phyloP scores from a whole-genome alignment of 2,113 vertebrate species.

The Myocastor coypus region DNA sequence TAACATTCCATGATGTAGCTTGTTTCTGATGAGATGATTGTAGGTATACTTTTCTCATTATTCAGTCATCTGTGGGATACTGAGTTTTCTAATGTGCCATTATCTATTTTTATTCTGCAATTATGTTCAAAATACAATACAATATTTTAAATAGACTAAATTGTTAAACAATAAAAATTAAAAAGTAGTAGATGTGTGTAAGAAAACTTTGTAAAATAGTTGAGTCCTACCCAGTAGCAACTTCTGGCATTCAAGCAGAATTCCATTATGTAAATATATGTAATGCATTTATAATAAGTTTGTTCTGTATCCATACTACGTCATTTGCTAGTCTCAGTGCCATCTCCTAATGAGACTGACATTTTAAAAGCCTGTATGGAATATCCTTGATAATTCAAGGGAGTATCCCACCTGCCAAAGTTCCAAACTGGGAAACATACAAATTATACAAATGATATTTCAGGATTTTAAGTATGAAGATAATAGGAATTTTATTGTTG shows the following conservation, averaged over 20 bases:
- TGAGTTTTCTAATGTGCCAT: conserved; percentile 96
- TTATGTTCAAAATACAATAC: conserved; percentile 91
- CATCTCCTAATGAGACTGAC: conserved; percentile 85
- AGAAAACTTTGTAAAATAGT: conserved; percentile 89
- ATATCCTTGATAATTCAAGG: conserved; percentile 84
- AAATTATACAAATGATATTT: conserved; percentile 86
- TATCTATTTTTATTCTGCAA: conserved; percentile 92
- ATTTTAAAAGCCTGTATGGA: conserved; percentile 83
- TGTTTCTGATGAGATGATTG: conserved; percentile 96
- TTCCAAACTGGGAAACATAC: conserved; percentile 86
- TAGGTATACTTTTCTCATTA: conserved; percentile 94
- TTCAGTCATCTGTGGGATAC: conserved; percentile 92
- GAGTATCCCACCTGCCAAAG: conserved; percentile 84
- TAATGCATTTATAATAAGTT: conserved; percentile 89
- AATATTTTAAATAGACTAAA: conserved; percentile 92
- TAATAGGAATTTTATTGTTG: conserved; percentile 87
- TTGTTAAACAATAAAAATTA: conserved; percentile 86
- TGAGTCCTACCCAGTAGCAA: conserved; percentile 89
- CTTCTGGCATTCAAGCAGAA: conserved; percentile 88
- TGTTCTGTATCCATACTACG: conserved; percentile 86
- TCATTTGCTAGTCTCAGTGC: conserved; percentile 85
- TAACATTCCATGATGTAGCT: conserved; percentile 96
- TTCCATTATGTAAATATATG: conserved; percentile 89
- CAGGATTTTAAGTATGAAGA: conserved; percentile 87
- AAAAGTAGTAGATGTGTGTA: conserved; percentile 87